Percentiles rank a stretch among this genome's conserved stretches.
phyloP scores from a whole-genome alignment of 1,140 invertebrate genomes.

The Anthonomus grandis region DNA sequence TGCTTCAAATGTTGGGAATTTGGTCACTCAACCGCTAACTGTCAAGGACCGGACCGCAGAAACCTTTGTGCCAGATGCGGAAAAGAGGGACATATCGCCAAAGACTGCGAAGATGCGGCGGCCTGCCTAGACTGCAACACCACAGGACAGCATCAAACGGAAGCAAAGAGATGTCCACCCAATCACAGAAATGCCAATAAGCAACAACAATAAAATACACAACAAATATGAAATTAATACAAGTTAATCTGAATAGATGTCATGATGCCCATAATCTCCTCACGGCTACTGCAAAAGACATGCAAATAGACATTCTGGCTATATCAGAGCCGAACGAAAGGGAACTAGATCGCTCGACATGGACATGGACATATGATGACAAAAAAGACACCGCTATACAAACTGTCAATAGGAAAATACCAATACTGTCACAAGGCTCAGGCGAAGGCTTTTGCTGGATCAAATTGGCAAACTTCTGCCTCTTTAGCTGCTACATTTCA shows the following conservation, averaged over 20 bases:
- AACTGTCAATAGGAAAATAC: not conserved
- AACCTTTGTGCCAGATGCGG: not conserved
- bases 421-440: not conserved
- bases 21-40: not conserved
- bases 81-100: not conserved
- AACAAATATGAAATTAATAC: not conserved
- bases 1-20: not conserved
- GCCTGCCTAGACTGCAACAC: not conserved
- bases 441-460: not conserved
- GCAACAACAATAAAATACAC: not conserved
- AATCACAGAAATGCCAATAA: too few relatives aligned
- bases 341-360: not conserved
- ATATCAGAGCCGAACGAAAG: not conserved
- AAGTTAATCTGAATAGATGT: not conserved
- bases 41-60: not conserved
- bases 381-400: not conserved
- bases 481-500: not conserved
- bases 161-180: too few relatives aligned
- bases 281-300: not conserved
- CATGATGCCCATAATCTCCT: not conserved
- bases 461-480: not conserved
- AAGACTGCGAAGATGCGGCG: not conserved
- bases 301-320: not conserved
- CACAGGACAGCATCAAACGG: too few relatives aligned
- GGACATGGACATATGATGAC: not conserved